Base-by-base conservation (phyloP, 2,113 vertebrate genomes). In the Pavo muticus region DNA sequence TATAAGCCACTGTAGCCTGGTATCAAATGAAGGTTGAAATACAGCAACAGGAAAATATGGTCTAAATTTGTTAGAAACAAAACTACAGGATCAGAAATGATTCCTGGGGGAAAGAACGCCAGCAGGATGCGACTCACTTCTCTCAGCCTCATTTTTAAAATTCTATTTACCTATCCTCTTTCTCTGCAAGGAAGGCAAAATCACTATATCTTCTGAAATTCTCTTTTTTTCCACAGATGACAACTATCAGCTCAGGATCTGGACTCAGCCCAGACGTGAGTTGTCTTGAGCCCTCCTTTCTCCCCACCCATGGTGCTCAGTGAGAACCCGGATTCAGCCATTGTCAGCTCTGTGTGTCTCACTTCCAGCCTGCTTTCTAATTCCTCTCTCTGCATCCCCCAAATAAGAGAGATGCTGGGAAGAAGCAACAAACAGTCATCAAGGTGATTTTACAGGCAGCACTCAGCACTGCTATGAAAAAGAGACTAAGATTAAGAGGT, bases 21-120 rank as follows among this genome's bases (percentile, higher is more conserved):
- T 82, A 91, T 82, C 77, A 90, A 84, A 88, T 72, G 90, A 88
- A 94, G 80, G 54, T 29, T 88, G 76, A 88, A 91, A 87, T 61
- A 82, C 59, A 87, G 61, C 80, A 90, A 71, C 65, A 81, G 90
- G 67, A 95, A 93, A 84, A 90, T 78, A 79, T 6, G 37, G 11
- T 61, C 86, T 92, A 91, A 95, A 92, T 92, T 94, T 95, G 86
- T 81, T 60, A 69, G 63, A 88, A 61, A 90, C n/a, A 90, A 88
- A 95, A 85, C 69, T 47, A 67, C 23, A 63, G 54, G n/a, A 78
- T 42, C 65, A 90, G 88, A 95, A 94, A 93, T 67, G 1, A 91
- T 93, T 95, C 93, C 94, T 81, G n/a, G 63, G 88, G 83, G 74
- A 42, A 91, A 87, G 15, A 59, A 61, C 81, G n/a, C 30, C 63